phyloP scores from a whole-genome alignment of 2,888 invertebrate species.

The Candidula unifasciata region DNA sequence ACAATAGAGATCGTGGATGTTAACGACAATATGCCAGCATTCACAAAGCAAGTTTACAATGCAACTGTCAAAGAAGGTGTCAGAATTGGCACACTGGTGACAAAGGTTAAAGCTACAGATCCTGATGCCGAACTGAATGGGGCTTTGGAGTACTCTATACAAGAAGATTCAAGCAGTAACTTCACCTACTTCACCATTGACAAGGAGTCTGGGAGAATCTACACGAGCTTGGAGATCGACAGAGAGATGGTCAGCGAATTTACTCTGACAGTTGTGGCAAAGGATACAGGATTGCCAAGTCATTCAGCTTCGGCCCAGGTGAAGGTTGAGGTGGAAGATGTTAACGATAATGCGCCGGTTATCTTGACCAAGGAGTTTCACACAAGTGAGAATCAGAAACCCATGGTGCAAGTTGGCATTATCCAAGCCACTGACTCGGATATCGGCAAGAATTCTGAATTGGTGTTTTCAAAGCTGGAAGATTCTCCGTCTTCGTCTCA shows the following conservation, averaged over 20 bases:
- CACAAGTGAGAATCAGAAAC: conserved; percentile 79
- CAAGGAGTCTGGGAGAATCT: conserved; percentile 28
- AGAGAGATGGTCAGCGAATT: conserved; percentile 92
- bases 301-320: conserved; percentile 69
- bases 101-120: conserved; percentile 90
- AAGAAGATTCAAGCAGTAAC: neutral
- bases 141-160: conserved; percentile 82
- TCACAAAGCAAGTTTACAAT: conserved; percentile 79
- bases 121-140: conserved; percentile 94
- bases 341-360: conserved; percentile 89
- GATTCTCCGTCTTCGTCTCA: conserved; percentile 1
- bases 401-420: conserved; percentile 69
- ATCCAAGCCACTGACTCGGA: conserved; percentile 72
- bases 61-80: conserved; percentile 64
- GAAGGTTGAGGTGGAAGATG: conserved; percentile 68
- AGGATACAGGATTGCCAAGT: conserved; percentile 60
- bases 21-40: conserved; percentile 94
- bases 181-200: conserved; percentile 24
- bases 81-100: conserved; percentile 80
- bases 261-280: conserved; percentile 86
- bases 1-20: conserved; percentile 85
- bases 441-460: conserved; percentile 61
- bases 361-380: conserved; percentile 89
- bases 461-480: conserved; percentile 59
- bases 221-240: conserved; percentile 82